Base-by-base conservation (phyloP, 2,797 vertebrate species). In the Spinibarbus caldwelli region DNA sequence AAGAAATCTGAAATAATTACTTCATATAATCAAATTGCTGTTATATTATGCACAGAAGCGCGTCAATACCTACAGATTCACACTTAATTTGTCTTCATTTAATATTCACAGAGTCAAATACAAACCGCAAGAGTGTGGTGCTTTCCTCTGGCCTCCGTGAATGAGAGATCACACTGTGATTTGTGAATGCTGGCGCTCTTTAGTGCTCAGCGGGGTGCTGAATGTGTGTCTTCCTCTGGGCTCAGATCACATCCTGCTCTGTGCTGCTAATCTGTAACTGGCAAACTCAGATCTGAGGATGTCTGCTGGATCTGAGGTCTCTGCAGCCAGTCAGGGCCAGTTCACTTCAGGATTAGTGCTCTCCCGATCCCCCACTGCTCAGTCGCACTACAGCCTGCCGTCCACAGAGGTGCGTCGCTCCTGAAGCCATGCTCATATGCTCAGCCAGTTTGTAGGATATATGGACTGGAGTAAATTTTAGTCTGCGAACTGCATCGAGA, bases 231-330 rank as follows among this genome's bases (percentile, higher is more conserved):
- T 82, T 83, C 43, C 75, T 79, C 38, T 67, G 75, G 31, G 71
- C 67, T 6, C 38, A 45, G 77, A 57, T 85, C 72, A 26, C 52
- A 36, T 62, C 26, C 77, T 64, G 47, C 11, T 15, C 49, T 62
- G 29, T 71, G 43, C 19, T 59, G 43, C 64, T 84, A 70, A 84
- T 78, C 75, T 66, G 62, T 54, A 31, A 75, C 71, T 81, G 72
- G 77, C 57, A 49, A 73, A 31, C 36, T 64, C 72, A 77, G 72
- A 84, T 84, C 64, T 41, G 59, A 54, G 59, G 78, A 86, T 49
- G 41, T 82, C 68, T 64, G 29, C 38, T 47, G 70, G 54, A 41
- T 82, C 68, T 73, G 21, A 54, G 70, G 38, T 34, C 62, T 80
- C 78, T 6, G 29, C 17, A 34, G 31, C 29, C 77, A 66, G 68